Evolutionary conservation across 2,113 vertebrate genomes (phyloP).

Genomic region (Oncorhynchus kisutch): DNA sequence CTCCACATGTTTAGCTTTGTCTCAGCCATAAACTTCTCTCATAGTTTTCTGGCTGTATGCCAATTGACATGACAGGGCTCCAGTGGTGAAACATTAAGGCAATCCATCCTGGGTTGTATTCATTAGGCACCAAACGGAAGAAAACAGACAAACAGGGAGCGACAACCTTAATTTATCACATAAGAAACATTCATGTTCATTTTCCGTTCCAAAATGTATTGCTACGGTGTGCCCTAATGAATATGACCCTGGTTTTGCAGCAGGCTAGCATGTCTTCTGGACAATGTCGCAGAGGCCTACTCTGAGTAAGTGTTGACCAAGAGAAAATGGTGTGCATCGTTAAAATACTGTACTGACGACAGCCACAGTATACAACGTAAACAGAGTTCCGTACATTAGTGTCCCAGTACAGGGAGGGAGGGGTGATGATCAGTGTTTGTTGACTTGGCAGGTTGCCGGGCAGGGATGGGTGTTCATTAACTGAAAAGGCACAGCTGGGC

Average conservation of each 20-base stretch:
- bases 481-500: conserved; percentile 76
- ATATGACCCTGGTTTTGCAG: conserved; percentile 14
- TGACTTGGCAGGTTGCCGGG: conserved; percentile 17
- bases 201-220: too few species aligned
- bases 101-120: conserved; percentile 40
- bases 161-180: too few species aligned
- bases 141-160: too few species aligned
- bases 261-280: neutral
- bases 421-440: conserved; percentile 20
- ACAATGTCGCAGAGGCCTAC: neutral
- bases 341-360: conserved; percentile 57
- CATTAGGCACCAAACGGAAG: too few species aligned
- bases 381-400: conserved; percentile 33
- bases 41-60: conserved; percentile 54
- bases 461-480: conserved; percentile 56
- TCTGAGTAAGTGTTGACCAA: conserved; percentile 30
- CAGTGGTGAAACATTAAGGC: conserved; percentile 71
- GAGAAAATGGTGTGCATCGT: conserved; percentile 38
- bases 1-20: conserved; percentile 53
- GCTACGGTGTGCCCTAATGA: too few species aligned
- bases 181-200: too few species aligned
- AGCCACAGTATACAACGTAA: conserved; percentile 52
- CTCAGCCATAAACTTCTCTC: conserved; percentile 48
- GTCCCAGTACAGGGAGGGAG: neutral
- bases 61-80: conserved; percentile 23